Evolutionary conservation across 2,797 vertebrate genomes (phyloP), one percentile per base, ranked within the genome.

Genomic region (Anguilla marmorata): DNA sequence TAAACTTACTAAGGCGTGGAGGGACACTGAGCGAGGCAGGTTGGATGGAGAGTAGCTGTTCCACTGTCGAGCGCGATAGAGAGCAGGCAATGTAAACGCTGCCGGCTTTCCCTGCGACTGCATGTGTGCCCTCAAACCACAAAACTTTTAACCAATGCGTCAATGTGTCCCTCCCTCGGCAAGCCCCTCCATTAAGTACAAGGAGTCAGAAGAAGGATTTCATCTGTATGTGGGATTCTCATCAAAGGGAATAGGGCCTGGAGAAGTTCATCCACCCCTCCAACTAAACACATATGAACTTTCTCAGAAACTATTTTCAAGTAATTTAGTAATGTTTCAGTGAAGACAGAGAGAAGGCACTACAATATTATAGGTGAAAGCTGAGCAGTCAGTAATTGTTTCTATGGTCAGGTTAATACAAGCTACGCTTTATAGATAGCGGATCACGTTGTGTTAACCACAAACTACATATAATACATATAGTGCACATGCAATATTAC

Each of bases 11-110:
- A 82, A 82, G 27, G 79, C 79, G 0, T 82, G 80, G 45, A 88
- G 87, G 87, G 87, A 85, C 27, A 66, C 12, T 45, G 87, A 88
- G 60, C 80, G 63, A 52, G 82, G 21, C 41, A 84, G 87, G 37
- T 50, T 80, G 48, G 80, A 63, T 27, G 80, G 82, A 48, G 45
- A 2, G 50, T 50, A 48, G 41, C 19, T 52, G 19, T 84, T 84
- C 87, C 87, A 84, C 87, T 88, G 82, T 84, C 80, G 9, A 30
- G 60, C 45, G 48, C 16, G 41, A 72, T 37, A 84, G 21, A 88
- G 21, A 84, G 21, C n/a, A 24, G 30, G 82, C 85, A 37, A 88
- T 11, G 24, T 60, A 86, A 69, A 27, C n/a, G 19, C 58, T 69
- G 21, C 60, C 72, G 33, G 2, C 45, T 16, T 41, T 21, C 16